Conservation (phyloP, 2,888 invertebrate species). For the Atethmia centrago region DNA sequence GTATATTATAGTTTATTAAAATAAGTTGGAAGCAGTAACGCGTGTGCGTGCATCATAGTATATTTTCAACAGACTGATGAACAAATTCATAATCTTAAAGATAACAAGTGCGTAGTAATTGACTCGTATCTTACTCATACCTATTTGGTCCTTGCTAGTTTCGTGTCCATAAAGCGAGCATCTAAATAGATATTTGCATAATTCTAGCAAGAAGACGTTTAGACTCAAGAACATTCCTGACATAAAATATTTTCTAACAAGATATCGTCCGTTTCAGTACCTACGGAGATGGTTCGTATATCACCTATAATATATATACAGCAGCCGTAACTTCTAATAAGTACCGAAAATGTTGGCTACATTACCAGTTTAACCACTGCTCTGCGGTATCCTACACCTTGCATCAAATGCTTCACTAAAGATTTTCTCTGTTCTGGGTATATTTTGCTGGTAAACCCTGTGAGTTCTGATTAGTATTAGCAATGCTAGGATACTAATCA, state of each 20-base stretch:
- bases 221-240: background rate
- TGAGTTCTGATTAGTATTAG: background rate
- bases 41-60: background rate
- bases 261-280: background rate
- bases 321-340: conserved; percentile 35
- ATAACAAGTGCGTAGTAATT: background rate
- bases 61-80: background rate
- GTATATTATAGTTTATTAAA: background rate
- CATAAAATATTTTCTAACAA: conserved; percentile 15
- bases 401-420: conserved; percentile 10
- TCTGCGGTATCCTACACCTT: conserved; percentile 8
- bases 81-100: background rate
- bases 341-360: conserved; percentile 30
- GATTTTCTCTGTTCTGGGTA: conserved; percentile 24
- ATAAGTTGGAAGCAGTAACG: background rate
- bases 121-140: background rate
- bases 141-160: background rate
- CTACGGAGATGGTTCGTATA: conserved; percentile 16
- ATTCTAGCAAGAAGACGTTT: background rate
- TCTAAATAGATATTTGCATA: background rate
- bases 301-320: conserved; percentile 24
- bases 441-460: conserved; percentile 4
- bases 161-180: background rate
- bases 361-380: conserved; percentile 40
- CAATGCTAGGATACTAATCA: background rate